Evolutionary conservation across 2,888 invertebrate species (phyloP), one percentile per base, ranked within the genome.

Genomic region (Thereva unica): DNA sequence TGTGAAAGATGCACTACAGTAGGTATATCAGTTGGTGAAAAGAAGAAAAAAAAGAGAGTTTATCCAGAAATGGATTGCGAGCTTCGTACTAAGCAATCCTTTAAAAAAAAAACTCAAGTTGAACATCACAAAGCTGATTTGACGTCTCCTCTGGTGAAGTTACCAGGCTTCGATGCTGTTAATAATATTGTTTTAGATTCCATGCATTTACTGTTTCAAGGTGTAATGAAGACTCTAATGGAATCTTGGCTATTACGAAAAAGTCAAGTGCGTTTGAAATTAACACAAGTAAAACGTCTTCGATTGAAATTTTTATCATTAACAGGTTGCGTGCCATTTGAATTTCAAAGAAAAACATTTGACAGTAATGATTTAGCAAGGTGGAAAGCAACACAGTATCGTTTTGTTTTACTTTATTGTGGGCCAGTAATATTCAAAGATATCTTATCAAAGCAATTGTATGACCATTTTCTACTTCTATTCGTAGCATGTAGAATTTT

Each of bases 381-480:
- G 10, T 47, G 47, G 47, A 37, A 53, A 37, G 53, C 35, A n/a
- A 53, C 53, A n/a, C 53, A 53, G 10, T 53, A 7, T 10, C 53
- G 53, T 10, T 53, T 53, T 12, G 7, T 53, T 53, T n/a, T 53
- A n/a, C 10, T 35, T 7, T 53, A 53, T 37, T 53, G 53, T 53
- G 53, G 53, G 35, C 53, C 53, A 35, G 37, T 34, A 53, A 38
- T 35, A 9, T 53, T 53, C 9, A 53, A 53, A 53, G 35, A 53
- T 53, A 53, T 53, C 6, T 37, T 53, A 35, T 10, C 53, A 53
- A 38, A 8, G 5, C 8, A 35, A 23, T 35, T n/a, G 7, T 53
- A 53, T 53, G 12, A 47, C 5, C 47, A 47, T 47, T 47, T 47
- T 47, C 6, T 47, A 12, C 47, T n/a, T 5, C n/a, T 47, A 1